These are phyloP conservation scores for Homalodisca vitripennis DNA, from an alignment of 1,140 invertebrate species.

Conservation along the genomic window DNA sequence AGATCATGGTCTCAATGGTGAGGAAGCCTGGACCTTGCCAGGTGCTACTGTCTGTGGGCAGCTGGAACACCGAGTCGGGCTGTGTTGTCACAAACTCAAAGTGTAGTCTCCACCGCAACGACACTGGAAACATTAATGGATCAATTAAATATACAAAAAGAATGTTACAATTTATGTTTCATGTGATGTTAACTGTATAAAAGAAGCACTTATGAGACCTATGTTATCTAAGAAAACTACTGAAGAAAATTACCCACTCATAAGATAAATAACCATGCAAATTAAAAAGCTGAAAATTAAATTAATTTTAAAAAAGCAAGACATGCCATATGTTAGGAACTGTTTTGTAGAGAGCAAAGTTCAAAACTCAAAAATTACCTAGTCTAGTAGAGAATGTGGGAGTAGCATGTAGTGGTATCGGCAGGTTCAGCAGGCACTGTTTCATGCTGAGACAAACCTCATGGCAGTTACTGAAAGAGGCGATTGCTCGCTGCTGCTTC, in stretches of 20 bases:
- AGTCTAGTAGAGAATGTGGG: constrained; percentile 88
- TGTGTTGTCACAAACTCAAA: constrained; percentile 93
- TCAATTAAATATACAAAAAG: no score
- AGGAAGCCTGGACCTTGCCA: constrained; percentile 84
- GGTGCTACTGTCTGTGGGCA: constrained; percentile 39
- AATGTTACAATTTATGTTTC: no score
- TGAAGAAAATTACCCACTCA: no score
- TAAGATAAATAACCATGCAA: no score
- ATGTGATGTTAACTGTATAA: no score
- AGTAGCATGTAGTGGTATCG: constrained; percentile 91
- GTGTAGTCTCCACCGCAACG: constrained; percentile 88
- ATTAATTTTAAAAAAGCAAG: no score
- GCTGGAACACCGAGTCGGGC: constrained; percentile 30
- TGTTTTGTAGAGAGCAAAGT: no score
- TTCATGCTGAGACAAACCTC: constrained; percentile 87
- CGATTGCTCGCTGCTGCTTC: constrained; percentile 53
- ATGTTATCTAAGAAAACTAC: no score
- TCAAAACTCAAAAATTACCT: no score
- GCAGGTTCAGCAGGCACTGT: constrained; percentile 86
- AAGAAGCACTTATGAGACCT: no score
- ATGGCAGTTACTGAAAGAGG: constrained; percentile 82
- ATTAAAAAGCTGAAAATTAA: no score
- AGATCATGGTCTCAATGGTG: constrained; percentile 96
- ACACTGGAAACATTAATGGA: constrained; percentile 72
- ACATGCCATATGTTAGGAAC: no score